Evolutionary conservation across 2,113 vertebrate species (phyloP), one percentile per base, ranked within the genome.

Genomic region (Xiphophorus maculatus): DNA sequence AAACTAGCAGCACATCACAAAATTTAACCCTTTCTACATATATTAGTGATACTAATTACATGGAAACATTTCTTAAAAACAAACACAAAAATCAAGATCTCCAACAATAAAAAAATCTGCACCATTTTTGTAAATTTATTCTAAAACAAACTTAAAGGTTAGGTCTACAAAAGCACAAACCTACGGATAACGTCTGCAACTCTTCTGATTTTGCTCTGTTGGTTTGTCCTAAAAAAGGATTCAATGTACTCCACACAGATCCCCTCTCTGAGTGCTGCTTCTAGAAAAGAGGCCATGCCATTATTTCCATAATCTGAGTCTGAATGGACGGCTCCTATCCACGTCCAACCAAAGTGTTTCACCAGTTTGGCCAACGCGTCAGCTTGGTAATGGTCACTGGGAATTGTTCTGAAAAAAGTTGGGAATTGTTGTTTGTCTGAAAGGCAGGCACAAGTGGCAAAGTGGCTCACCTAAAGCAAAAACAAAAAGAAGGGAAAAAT

Each of bases 361-460:
- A 95, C 70, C 63, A 95, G 17, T 22, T 83, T 86, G 0, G 92
- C 92, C 65, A 95, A 82, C 0, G 92, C 93, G 0, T 15, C 83
- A 12, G 93, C 93, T 83, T 95, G 94, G 54, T 91, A 93, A 48
- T 91, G 82, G 40, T 95, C 94, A 63, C 94, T 94, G 0, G 94
- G 92, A 12, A 95, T 90, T 14, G 94, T 95, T 82, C 94, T 91
- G 76, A 94, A 92, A 76, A 94, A 94, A 2, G 44, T 82, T 0
- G 93, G 94, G 58, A 90, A 90, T 73, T 93, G 89, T 8, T 77
- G 48, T 71, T 93, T 94, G 76, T 95, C 54, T 44, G 94, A 95
- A 58, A 95, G 81, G 60, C 94, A 93, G 3, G 93, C 67, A 54
- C 94, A 95, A 0, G 94, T 94, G 30, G 94, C 84, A 64, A 74